Evolutionary conservation across 2,797 vertebrate species (phyloP).

Genomic region (Artibeus jamaicensis): DNA sequence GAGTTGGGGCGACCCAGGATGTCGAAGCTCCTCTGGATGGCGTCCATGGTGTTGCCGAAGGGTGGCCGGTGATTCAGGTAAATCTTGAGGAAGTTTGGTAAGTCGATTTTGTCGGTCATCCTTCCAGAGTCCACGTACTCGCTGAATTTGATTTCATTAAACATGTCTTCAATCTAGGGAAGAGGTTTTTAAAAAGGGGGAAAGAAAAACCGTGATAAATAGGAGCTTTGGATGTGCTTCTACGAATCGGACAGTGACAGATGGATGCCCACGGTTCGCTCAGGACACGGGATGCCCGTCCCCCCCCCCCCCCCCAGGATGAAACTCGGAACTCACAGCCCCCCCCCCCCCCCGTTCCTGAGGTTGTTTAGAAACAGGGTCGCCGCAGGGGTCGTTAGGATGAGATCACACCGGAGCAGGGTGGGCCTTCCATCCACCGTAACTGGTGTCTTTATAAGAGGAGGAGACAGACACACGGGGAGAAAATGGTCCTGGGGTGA

Average conservation of each 20-base stretch:
- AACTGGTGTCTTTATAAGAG: neutral
- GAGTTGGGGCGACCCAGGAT: slow-evolving; percentile 84
- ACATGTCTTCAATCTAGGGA: slow-evolving; percentile 91
- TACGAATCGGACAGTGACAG: neutral
- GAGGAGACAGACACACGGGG: neutral
- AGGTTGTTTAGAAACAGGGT: neutral
- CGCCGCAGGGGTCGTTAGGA: neutral
- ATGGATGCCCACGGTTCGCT: neutral
- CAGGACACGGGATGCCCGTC: neutral
- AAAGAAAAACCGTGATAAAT: neutral
- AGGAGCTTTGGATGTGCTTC: neutral
- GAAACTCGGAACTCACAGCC: neutral
- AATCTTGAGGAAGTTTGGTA: slow-evolving; percentile 93
- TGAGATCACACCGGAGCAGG: neutral
- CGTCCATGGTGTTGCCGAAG: slow-evolving; percentile 83
- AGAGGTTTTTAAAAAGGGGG: neutral
- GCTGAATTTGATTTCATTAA: slow-evolving; percentile 94
- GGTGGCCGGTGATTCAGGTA: slow-evolving; percentile 93
- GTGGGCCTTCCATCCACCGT: neutral
- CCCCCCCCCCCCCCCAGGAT: neutral
- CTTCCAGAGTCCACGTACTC: slow-evolving; percentile 89
- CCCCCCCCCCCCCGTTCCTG: neutral
- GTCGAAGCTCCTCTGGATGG: slow-evolving; percentile 84
- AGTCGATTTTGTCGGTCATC: slow-evolving; percentile 87
- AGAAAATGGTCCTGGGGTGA: neutral